Percentiles rank a stretch among this genome's conserved stretches.
Conservation (phyloP, 2,888 invertebrate species). For the Tenodera sinensis region DNA sequence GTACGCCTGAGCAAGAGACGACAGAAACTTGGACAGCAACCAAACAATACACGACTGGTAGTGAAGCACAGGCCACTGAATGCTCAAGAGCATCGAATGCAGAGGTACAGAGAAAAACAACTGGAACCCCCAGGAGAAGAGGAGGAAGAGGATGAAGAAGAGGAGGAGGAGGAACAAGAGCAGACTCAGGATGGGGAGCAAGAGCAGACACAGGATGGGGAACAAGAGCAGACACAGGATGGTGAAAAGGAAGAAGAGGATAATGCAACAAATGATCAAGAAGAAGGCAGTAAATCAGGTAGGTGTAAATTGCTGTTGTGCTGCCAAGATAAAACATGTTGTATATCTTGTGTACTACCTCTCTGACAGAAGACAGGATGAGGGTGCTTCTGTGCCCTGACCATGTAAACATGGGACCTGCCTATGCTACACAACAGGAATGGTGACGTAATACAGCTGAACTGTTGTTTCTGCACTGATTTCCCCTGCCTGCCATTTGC, state of each 20-base stretch:
- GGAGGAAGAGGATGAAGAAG: conserved; percentile 57
- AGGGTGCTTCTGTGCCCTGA: no score
- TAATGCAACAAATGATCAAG: no score
- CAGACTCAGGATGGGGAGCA: not conserved
- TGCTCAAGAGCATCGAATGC: conserved; percentile 80
- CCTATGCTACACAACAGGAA: no score
- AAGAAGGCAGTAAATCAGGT: conserved; percentile 11
- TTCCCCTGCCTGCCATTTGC: no score
- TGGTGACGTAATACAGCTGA: no score
- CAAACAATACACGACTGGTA: conserved; percentile 75
- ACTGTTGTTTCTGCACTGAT: no score
- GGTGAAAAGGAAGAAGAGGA: not conserved
- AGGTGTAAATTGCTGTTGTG: not conserved
- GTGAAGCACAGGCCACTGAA: conserved; percentile 87
- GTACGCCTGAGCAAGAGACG: conserved; percentile 91
- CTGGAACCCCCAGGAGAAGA: conserved; percentile 78
- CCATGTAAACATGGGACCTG: no score
- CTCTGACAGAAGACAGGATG: no score
- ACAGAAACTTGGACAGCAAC: conserved; percentile 68
- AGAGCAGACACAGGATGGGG: not conserved
- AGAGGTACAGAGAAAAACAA: conserved; percentile 80
- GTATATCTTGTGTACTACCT: no score
- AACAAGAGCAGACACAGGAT: not conserved
- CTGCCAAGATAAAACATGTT: not conserved
- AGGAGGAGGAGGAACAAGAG: conserved; percentile 34